Evolutionary conservation across 2,888 invertebrate species (phyloP).

Genomic region (Drosophila testacea): DNA sequence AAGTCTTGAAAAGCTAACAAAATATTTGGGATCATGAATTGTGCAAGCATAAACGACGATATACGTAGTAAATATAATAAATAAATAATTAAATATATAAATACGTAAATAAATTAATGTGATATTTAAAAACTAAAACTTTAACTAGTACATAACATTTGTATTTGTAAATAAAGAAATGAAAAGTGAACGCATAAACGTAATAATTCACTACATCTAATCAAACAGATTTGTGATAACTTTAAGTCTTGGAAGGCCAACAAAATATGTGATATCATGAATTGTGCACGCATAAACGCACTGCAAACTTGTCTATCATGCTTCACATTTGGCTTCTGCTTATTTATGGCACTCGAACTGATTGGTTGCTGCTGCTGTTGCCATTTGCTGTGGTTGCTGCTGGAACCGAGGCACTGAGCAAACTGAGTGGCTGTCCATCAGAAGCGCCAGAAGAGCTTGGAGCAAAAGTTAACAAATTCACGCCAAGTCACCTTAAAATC

Average conservation of each 20-base stretch:
- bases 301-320: constrained; percentile 25
- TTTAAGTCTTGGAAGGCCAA: too few species aligned
- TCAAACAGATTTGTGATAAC: too few species aligned
- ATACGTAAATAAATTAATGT: too few species aligned
- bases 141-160: too few species aligned
- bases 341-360: constrained; percentile 55
- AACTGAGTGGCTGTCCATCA: constrained; percentile 28
- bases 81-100: too few species aligned
- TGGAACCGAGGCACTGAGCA: constrained; percentile 18
- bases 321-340: constrained; percentile 44
- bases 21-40: not conserved
- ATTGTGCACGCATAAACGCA: constrained; percentile 33
- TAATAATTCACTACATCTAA: too few species aligned
- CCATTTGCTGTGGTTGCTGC: constrained; percentile 17
- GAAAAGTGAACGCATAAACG: too few species aligned
- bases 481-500: constrained; percentile 81
- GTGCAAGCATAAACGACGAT: not conserved
- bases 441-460: constrained; percentile 59
- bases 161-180: too few species aligned
- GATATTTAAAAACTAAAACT: too few species aligned
- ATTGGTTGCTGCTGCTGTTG: constrained; percentile 45
- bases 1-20: too few species aligned
- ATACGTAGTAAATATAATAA: too few species aligned
- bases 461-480: constrained; percentile 84
- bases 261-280: not conserved